Evolutionary conservation across 2,888 invertebrate genomes (phyloP).

Genomic region (Cylloceria caligata): DNA sequence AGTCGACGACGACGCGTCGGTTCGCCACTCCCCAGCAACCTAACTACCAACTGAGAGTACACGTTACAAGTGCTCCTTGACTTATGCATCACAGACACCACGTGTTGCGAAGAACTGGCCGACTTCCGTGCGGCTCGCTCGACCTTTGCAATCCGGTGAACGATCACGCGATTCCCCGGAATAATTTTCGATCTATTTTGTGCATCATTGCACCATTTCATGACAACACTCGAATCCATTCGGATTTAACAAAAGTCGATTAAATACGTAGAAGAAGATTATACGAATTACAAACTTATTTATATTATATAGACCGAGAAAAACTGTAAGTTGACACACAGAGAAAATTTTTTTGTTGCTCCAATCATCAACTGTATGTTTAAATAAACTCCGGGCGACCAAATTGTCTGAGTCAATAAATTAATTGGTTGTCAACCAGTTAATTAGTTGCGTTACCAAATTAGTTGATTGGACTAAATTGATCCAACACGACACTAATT

Average conservation of each 20-base stretch:
- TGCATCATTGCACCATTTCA: not conserved
- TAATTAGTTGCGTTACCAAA: too few species aligned
- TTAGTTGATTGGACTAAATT: too few species aligned
- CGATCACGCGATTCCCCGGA: constrained; percentile 18
- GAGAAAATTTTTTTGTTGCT: too few species aligned
- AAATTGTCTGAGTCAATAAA: too few species aligned
- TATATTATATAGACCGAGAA: too few species aligned
- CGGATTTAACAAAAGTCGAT: not conserved
- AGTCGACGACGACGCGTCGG: constrained; percentile 57
- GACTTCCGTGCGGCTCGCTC: constrained; percentile 34
- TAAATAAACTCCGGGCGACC: too few species aligned
- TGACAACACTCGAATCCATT: not conserved
- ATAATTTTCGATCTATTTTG: not conserved
- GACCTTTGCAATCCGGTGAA: constrained; percentile 25
- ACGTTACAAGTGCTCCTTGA: constrained; percentile 45
- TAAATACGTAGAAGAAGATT: not conserved
- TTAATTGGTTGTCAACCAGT: too few species aligned
- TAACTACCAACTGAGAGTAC: constrained; percentile 37
- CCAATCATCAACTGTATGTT: too few species aligned
- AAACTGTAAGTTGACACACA: too few species aligned
- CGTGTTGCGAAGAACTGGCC: constrained; percentile 36
- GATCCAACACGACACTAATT: too few species aligned
- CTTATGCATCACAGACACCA: constrained; percentile 54
- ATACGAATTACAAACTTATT: not conserved
- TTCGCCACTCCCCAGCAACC: constrained; percentile 31